Evolutionary conservation across 2,113 vertebrate genomes (phyloP), one percentile per base, ranked within the genome.

Genomic region (Acrocephalus arundinaceus): DNA sequence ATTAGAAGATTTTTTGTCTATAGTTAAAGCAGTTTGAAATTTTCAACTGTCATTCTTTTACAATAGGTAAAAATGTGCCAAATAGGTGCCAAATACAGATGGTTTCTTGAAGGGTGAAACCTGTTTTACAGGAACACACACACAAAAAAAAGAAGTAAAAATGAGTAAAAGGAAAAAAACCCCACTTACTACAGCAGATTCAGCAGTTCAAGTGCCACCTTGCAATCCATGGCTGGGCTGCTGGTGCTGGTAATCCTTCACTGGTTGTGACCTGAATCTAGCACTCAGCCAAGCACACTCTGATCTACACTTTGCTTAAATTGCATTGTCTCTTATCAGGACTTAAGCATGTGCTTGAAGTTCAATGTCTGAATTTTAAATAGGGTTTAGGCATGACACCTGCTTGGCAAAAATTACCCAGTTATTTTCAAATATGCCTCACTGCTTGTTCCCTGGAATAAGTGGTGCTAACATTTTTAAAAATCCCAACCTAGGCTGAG

Each of bases 381-480:
- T 31, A 51, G 68, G 27, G 21, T 87, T 77, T 89, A 72, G 49
- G n/a, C 51, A 71, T 81, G 68, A 78, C 80, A 96, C 70, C 79
- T 89, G 51, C 84, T 92, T 90, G 92, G 80, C 73, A 96, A 80
- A 66, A 78, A 59, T 72, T 71, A 68, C 31, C 58, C 48, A 25
- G 92, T 95, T 89, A 75, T 95, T 96, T 93, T 90, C 83, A 93
- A 93, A 95, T 45, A 79, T 37, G 43, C 57, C 45, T 90, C 23
- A 45, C 35, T 73, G 21, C 5, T 5, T 80, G 62, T 31, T 94
- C 61, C 77, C 18, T 9, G 71, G 78, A 80, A 62, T 19, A 30
- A 85, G 55, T 48, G 72, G 14, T 49, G 43, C 22, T 75, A 78
- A 59, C 0, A 7, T 45, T 67, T 78, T 91, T 10, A 24, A 96